Evolutionary conservation across 2,797 vertebrate species (phyloP).

Genomic region (Microctenopoma stevenorrisi): DNA sequence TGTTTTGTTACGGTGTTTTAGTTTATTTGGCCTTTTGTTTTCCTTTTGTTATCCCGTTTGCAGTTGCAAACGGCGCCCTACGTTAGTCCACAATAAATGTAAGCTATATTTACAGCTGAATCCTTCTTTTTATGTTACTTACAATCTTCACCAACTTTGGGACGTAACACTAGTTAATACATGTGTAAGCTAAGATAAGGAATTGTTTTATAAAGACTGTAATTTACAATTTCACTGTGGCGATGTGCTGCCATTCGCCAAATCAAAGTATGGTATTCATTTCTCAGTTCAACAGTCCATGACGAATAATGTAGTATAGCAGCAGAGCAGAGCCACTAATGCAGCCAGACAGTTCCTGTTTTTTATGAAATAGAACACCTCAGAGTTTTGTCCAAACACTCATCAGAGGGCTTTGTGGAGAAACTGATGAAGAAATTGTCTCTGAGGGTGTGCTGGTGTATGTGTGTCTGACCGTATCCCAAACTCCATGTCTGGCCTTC

Average conservation of each 20-base stretch:
- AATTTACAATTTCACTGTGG: conserved; percentile 52
- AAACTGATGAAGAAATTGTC: conserved; percentile 19
- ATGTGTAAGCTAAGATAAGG: conserved; percentile 30
- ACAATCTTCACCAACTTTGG: too few relatives aligned
- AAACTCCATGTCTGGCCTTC: conserved; percentile 49
- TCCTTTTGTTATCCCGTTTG: too few relatives aligned
- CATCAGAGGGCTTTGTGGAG: conserved; percentile 16
- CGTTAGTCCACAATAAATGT: too few relatives aligned
- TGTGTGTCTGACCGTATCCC: background rate
- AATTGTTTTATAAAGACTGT: conserved; percentile 1
- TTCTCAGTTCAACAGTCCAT: conserved; percentile 24
- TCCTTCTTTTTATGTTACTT: too few relatives aligned
- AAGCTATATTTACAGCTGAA: too few relatives aligned
- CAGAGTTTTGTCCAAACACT: conserved; percentile 37
- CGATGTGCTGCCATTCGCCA: conserved; percentile 57
- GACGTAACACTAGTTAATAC: conserved; percentile 32
- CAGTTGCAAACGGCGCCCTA: too few relatives aligned
- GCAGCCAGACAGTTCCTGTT: conserved; percentile 50
- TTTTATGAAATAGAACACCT: conserved; percentile 40
- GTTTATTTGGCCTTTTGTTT: too few relatives aligned
- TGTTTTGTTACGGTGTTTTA: too few relatives aligned
- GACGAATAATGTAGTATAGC: conserved; percentile 49
- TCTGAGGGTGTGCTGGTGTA: background rate
- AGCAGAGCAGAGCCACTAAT: conserved; percentile 48
- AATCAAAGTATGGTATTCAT: conserved; percentile 63